phyloP scores from a whole-genome alignment of 2,113 vertebrate species.

The Gymnobelideus leadbeateri region DNA sequence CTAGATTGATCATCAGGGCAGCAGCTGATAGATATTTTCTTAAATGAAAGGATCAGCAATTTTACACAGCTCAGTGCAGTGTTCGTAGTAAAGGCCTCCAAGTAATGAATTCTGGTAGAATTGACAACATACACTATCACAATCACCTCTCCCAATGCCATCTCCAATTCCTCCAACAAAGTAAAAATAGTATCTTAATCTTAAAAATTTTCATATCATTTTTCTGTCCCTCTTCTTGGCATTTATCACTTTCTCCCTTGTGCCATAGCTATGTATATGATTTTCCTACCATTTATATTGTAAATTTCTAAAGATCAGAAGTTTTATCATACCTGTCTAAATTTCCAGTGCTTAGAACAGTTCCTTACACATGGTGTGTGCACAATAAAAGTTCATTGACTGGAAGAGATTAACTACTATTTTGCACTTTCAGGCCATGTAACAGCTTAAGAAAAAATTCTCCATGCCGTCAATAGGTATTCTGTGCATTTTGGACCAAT shows the following conservation, averaged over 20 bases:
- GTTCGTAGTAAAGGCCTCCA: background rate
- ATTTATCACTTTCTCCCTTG: background rate
- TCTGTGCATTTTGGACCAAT: background rate
- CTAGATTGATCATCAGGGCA: background rate
- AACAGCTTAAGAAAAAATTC: background rate
- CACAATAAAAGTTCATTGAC: background rate
- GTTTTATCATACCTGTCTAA: background rate
- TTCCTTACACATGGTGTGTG: background rate
- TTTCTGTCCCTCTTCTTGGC: background rate
- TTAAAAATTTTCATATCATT: background rate
- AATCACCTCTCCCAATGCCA: background rate
- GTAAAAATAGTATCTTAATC: background rate
- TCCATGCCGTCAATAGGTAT: background rate
- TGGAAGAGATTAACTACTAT: background rate
- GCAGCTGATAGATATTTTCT: background rate
- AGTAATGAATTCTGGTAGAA: background rate
- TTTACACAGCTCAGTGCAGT: background rate
- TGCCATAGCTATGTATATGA: background rate
- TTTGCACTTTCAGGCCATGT: background rate
- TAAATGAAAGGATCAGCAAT: background rate
- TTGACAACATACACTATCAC: background rate
- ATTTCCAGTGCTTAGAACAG: background rate
- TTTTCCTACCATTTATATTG: background rate
- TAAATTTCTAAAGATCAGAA: background rate
- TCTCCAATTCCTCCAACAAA: background rate